Percentiles rank a stretch among this genome's conserved stretches.
phyloP scores from a whole-genome alignment of 2,113 vertebrate species.

The Sakesphorus luctuosus region DNA sequence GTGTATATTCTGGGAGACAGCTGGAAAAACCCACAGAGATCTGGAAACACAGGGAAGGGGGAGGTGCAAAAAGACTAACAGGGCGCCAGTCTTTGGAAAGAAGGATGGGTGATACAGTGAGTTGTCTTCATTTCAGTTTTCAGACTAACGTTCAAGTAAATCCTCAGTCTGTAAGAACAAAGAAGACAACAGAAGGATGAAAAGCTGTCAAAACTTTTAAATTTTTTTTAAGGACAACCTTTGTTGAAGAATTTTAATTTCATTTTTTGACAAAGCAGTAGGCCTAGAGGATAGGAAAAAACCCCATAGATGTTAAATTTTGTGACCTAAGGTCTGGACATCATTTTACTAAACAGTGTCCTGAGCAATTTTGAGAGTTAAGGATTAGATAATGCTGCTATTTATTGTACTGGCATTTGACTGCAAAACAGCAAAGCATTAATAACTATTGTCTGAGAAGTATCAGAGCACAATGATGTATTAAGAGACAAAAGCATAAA shows the following conservation, averaged over 20 bases:
- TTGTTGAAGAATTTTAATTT: not conserved
- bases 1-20: rapidly evolving
- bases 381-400: not conserved
- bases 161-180: not conserved
- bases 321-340: not conserved
- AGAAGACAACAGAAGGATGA: not conserved
- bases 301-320: not conserved
- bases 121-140: not conserved
- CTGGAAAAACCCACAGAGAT: not conserved
- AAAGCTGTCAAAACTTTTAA: not conserved
- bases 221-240: not conserved
- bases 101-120: not conserved
- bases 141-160: not conserved
- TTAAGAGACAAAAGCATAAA: not conserved
- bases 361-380: not conserved
- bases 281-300: not conserved
- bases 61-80: not conserved
- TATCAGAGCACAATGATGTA: not conserved
- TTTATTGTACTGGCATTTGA: not conserved
- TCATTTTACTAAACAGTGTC: not conserved
- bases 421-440: not conserved
- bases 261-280: not conserved
- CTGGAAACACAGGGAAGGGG: rapidly evolving
- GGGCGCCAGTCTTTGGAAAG: not conserved
- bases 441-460: not conserved